phyloP scores from a whole-genome alignment of 2,113 vertebrate genomes.

The Circaetus cinerascens region DNA sequence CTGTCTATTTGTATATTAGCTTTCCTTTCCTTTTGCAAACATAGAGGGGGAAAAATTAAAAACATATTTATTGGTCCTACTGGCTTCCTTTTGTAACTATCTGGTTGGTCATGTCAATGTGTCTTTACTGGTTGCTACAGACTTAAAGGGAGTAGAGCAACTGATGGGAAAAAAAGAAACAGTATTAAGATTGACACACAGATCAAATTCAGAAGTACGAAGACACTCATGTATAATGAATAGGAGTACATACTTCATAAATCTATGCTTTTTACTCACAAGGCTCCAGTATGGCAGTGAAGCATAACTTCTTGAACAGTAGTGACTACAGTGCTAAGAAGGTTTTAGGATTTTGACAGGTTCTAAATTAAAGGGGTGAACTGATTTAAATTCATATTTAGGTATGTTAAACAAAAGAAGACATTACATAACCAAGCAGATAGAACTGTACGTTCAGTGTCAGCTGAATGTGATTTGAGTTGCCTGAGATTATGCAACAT shows the following conservation, averaged over 20 bases:
- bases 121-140: neutral
- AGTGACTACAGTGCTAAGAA: neutral
- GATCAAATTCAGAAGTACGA: neutral
- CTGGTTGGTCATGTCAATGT: neutral
- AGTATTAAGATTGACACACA: neutral
- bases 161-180: neutral
- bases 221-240: neutral
- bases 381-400: constrained; percentile 46
- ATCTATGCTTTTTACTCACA: neutral
- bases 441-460: constrained; percentile 55
- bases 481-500: constrained; percentile 40
- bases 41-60: neutral
- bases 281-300: neutral
- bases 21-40: neutral
- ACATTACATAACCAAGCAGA: constrained; percentile 52
- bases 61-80: neutral
- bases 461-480: constrained; percentile 55
- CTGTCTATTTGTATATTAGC: neutral
- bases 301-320: constrained; percentile 4
- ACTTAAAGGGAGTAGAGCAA: neutral
- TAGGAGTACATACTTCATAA: neutral
- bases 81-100: neutral
- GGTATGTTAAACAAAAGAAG: constrained; percentile 64
- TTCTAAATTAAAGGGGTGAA: constrained; percentile 57
- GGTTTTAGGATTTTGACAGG: constrained; percentile 38